Percentiles rank a stretch among this genome's conserved stretches.
Evolutionary conservation across 2,888 invertebrate species (phyloP).

Genomic region (Uloborus plumipes): DNA sequence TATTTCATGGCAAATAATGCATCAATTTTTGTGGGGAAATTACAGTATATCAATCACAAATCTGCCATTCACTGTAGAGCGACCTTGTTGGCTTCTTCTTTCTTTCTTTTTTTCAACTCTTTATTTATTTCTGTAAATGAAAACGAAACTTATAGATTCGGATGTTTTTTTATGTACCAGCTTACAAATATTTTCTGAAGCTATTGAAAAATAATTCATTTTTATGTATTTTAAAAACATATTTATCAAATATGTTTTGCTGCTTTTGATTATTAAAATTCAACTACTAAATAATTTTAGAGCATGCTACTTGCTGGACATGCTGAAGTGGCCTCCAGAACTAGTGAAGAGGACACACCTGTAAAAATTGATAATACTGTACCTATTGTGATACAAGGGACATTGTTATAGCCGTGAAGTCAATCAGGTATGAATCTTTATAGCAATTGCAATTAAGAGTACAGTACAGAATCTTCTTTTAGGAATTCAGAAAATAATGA

Average conservation of each 20-base stretch:
- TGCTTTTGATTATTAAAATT: background rate
- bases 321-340: slow-evolving; percentile 44
- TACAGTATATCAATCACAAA: no score
- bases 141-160: background rate
- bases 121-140: background rate
- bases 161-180: background rate
- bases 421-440: no score
- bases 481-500: no score
- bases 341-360: slow-evolving; percentile 23
- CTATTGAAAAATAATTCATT: no score
- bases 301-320: slow-evolving; percentile 33
- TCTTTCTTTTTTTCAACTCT: no score
- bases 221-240: background rate
- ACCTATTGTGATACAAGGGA: slow-evolving; percentile 25
- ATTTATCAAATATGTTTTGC: background rate
- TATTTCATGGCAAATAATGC: no score
- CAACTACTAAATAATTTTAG: background rate
- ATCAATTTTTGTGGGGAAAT: no score
- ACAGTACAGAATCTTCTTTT: no score
- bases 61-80: no score
- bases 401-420: background rate
- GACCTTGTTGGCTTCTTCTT: no score
- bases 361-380: slow-evolving; percentile 11
- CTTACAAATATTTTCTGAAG: no score
- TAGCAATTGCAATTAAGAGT: no score